Conservation (phyloP, 1,140 invertebrate genomes). For the Diabrotica virgifera region DNA sequence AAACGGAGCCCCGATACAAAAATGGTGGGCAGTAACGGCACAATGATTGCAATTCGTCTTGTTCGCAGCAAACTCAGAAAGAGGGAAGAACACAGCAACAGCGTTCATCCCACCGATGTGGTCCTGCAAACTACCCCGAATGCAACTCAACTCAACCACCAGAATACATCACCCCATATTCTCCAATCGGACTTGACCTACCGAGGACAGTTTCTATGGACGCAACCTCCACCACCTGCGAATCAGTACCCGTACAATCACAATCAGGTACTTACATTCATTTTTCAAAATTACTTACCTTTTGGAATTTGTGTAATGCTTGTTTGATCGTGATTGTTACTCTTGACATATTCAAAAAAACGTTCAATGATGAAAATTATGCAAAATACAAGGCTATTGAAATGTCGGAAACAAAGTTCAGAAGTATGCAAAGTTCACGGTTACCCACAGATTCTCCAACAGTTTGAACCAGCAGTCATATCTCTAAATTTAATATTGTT, state of each 20-base stretch:
- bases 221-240: slow-evolving; percentile 71
- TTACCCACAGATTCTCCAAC: too few species aligned
- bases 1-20: slow-evolving; percentile 45
- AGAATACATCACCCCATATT: slow-evolving; percentile 32
- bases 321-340: too few species aligned
- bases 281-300: neutral
- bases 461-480: too few species aligned
- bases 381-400: too few species aligned
- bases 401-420: too few species aligned
- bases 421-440: too few species aligned
- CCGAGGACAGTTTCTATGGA: slow-evolving; percentile 69
- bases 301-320: neutral
- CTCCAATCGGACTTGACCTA: slow-evolving; percentile 35
- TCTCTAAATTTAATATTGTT: too few species aligned
- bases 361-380: too few species aligned
- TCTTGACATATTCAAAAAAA: too few species aligned
- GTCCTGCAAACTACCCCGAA: slow-evolving; percentile 56
- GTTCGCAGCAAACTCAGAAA: slow-evolving; percentile 83
- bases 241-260: slow-evolving; percentile 73
- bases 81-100: slow-evolving; percentile 69
- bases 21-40: slow-evolving; percentile 78
- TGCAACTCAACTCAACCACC: slow-evolving; percentile 29
- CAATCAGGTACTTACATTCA: slow-evolving; percentile 64
- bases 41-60: slow-evolving; percentile 80
- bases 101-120: slow-evolving; percentile 63